phyloP scores from a whole-genome alignment of 2,113 vertebrate species.

The Ivindomyrus marchei region DNA sequence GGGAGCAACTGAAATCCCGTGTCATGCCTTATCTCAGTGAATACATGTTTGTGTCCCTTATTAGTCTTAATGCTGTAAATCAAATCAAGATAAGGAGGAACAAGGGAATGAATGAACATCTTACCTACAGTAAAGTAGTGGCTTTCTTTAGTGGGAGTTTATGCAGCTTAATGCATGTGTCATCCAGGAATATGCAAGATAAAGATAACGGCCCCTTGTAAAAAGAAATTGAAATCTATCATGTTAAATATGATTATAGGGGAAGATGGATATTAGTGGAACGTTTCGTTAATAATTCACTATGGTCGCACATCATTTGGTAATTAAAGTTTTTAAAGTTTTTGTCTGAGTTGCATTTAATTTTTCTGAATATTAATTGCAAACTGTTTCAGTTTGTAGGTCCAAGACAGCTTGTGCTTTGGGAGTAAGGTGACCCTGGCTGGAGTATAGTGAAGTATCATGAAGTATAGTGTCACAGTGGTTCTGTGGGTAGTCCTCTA shows the following conservation, averaged over 20 bases:
- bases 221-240: neutral
- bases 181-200: neutral
- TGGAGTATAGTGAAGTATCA: neutral
- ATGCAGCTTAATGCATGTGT: neutral
- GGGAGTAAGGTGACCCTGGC: neutral
- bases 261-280: conserved; percentile 4
- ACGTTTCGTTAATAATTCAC: conserved; percentile 2
- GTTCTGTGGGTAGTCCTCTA: neutral
- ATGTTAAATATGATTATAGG: conserved; percentile 5
- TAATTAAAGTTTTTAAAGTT: neutral
- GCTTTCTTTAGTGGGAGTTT: neutral
- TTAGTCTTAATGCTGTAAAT: neutral
- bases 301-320: neutral
- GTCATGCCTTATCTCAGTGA: neutral
- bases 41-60: neutral
- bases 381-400: neutral
- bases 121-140: neutral
- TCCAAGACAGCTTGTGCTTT: neutral
- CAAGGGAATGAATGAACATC: neutral
- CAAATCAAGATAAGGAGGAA: neutral
- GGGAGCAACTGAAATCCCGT: neutral
- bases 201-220: neutral
- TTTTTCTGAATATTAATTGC: neutral
- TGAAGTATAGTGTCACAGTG: neutral
- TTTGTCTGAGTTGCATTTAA: neutral